phyloP scores from a whole-genome alignment of 2,797 vertebrate species.

The Enteromius radiatus region DNA sequence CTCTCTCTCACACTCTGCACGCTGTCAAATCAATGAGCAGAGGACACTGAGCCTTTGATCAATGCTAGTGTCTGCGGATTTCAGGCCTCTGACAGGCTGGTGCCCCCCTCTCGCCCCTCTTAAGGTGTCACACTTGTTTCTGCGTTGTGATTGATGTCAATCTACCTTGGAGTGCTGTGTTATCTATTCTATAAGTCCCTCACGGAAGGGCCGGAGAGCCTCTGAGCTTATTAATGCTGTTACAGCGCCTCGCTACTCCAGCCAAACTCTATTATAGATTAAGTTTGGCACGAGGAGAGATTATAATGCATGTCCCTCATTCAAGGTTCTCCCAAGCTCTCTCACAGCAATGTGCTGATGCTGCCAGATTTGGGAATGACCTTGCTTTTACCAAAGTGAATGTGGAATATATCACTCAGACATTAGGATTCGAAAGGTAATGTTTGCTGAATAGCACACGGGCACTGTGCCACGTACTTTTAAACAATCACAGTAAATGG shows the following conservation, averaged over 20 bases:
- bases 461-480: slow-evolving; percentile 11
- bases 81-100: slow-evolving; percentile 34
- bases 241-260: slow-evolving; percentile 67
- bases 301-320: slow-evolving; percentile 53
- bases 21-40: slow-evolving; percentile 69
- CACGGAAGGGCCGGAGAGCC: slow-evolving; percentile 50
- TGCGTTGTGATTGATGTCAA: slow-evolving; percentile 45
- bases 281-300: slow-evolving; percentile 69
- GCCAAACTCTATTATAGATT: slow-evolving; percentile 76
- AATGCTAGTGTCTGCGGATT: slow-evolving; percentile 63
- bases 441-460: slow-evolving; percentile 26
- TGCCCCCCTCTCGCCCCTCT: slow-evolving; percentile 20
- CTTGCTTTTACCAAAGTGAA: slow-evolving; percentile 47
- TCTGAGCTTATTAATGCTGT: slow-evolving; percentile 72
- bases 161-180: slow-evolving; percentile 29
- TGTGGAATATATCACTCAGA: slow-evolving; percentile 43
- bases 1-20: slow-evolving; percentile 49
- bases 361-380: slow-evolving; percentile 51
- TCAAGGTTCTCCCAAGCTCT: slow-evolving; percentile 54
- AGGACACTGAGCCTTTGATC: slow-evolving; percentile 68
- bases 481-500: slow-evolving; percentile 46
- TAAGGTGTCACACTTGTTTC: slow-evolving; percentile 33
- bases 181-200: slow-evolving; percentile 38
- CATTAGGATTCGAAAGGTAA: slow-evolving; percentile 22
- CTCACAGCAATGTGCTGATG: slow-evolving; percentile 48